These are phyloP conservation scores for Tinea trinotella DNA, from an alignment of 2,888 invertebrate species.

Conservation along the genomic window DNA sequence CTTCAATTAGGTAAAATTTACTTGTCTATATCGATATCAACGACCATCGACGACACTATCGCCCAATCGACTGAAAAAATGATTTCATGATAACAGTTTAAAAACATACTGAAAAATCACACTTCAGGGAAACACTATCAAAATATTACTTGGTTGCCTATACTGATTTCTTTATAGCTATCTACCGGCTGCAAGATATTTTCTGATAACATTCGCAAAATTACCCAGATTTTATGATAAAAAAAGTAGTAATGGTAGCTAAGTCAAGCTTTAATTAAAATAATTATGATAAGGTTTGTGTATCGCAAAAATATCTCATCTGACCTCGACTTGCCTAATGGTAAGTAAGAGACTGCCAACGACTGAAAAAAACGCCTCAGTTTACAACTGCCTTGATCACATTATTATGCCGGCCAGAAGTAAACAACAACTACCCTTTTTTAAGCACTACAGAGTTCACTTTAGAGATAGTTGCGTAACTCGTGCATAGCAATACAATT, in stretches of 20 bases:
- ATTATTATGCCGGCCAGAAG: too few species aligned
- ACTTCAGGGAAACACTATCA: not conserved
- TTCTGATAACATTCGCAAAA: not conserved
- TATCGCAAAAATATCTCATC: too few species aligned
- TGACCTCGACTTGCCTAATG: too few species aligned
- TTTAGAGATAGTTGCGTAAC: too few species aligned
- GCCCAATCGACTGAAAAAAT: conserved; percentile 61
- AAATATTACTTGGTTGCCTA: not conserved
- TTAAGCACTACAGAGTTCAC: too few species aligned
- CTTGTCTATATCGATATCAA: conserved; percentile 12
- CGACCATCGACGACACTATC: conserved; percentile 49
- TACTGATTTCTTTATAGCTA: conserved; percentile 8
- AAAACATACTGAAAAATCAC: conserved; percentile 33
- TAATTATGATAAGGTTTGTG: not conserved
- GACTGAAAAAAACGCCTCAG: too few species aligned
- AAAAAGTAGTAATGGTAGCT: not conserved
- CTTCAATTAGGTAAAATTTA: conserved; percentile 6
- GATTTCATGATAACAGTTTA: conserved; percentile 47
- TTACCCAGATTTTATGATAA: conserved; percentile 10
- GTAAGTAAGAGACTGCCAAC: too few species aligned
- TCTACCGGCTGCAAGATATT: conserved; percentile 1
- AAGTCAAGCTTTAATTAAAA: not conserved
- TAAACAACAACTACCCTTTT: too few species aligned
- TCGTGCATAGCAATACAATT: too few species aligned
- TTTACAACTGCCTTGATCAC: too few species aligned